These are phyloP conservation scores for Halocynthia aurantium DNA, from an alignment of 23 tunicate species.

Conservation along the genomic window DNA sequence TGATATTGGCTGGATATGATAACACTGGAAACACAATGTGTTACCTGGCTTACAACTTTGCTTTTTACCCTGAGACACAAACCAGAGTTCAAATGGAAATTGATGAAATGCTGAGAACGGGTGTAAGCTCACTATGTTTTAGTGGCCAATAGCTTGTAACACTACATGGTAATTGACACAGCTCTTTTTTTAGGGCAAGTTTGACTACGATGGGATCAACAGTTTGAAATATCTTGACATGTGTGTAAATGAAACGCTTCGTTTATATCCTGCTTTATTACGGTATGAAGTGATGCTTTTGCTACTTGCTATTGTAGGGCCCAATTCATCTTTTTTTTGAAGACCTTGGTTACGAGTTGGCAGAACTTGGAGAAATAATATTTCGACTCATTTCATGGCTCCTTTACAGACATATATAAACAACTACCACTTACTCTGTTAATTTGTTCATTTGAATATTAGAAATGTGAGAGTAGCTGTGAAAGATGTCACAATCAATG, in stretches of 20 bases:
- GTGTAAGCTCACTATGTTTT: constrained; percentile 21
- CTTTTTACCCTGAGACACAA: constrained; percentile 41
- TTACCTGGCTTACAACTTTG: constrained; percentile 63
- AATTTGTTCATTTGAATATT: not conserved
- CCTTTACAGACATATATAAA: no score
- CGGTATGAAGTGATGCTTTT: not conserved
- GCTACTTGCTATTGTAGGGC: no score
- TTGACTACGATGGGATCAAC: not conserved
- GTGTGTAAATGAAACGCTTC: constrained; percentile 10
- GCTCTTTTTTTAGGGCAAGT: not conserved
- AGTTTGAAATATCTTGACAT: not conserved
- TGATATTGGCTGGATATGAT: constrained; percentile 80
- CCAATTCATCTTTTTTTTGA: no score
- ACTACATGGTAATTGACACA: no score
- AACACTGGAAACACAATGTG: constrained; percentile 61
- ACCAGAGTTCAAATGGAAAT: constrained; percentile 49
- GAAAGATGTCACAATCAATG: constrained; percentile 41
- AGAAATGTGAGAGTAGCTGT: constrained; percentile 33
- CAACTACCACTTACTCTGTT: no score
- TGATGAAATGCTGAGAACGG: constrained; percentile 29
- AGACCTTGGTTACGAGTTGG: no score
- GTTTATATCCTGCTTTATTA: not conserved
- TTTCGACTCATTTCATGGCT: no score
- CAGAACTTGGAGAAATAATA: no score
- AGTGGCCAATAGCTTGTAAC: no score